Evolutionary conservation across 2,888 invertebrate species (phyloP), one percentile per base, ranked within the genome.

Genomic region (Tribolium freemani): DNA sequence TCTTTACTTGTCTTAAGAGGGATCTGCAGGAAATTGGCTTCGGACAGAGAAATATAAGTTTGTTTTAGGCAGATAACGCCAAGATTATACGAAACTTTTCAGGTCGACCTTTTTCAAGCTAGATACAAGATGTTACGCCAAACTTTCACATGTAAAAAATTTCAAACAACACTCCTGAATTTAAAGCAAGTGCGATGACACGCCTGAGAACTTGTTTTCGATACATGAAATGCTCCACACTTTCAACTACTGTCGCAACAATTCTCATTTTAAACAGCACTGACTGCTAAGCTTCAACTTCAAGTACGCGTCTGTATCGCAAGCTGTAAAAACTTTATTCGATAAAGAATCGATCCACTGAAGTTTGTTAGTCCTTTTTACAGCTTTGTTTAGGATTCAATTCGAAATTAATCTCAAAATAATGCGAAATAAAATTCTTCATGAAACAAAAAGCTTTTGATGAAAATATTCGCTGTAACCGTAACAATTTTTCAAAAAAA

Each of bases 1-100:
- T 67, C 79, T 63, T 57, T 75, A 78, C 78, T 79, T 79, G 80
- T 78, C 81, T 81, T 80, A 80, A 78, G 80, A 78, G 79, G 78
- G 80, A 80, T 79, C 80, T 81, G 76, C 78, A 80, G 81, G 80
- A 82, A 82, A 82, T 82, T 82, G 82, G 82, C 82, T 81, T 77
- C 78, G 78, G 80, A 81, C 81, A 79, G 81, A 81, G 80, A 82
- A 80, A 82, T 82, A 82, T 81, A 83, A 83, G 81, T 81, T 82
- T 82, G 82, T 82, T 80, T 78, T 79, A 83, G 80, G 77, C 78
- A 78, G 81, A 81, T 80, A 81, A 80, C 82, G 80, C 73, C 71
- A 69, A 81, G 82, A 82, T 83, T 83, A 81, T 81, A 81, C 80
- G 76, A 79, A 81, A 81, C 78, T 81, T 80, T 80, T 76, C 77